Evolutionary conservation across 2,888 invertebrate genomes (phyloP).

Genomic region (Bombyx huttoni): DNA sequence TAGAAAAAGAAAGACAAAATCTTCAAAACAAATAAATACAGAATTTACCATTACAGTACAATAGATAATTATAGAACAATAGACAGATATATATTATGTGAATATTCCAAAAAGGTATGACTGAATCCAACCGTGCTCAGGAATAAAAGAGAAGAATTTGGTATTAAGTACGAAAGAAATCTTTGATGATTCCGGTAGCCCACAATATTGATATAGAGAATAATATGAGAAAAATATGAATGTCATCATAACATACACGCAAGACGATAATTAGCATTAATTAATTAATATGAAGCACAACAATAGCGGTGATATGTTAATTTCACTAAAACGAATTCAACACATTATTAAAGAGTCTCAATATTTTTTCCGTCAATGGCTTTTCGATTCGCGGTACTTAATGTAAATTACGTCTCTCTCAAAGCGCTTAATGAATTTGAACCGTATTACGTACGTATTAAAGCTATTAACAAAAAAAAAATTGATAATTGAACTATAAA

Average conservation of each 20-base stretch:
- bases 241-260: constrained; percentile 17
- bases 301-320: constrained; percentile 65
- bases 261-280: constrained; percentile 44
- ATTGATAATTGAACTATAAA: background rate
- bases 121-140: too few relatives aligned
- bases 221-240: too few relatives aligned
- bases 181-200: too few relatives aligned
- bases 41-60: too few relatives aligned
- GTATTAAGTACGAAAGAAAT: too few relatives aligned
- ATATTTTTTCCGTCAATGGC: constrained; percentile 9
- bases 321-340: constrained; percentile 37
- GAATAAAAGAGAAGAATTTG: too few relatives aligned
- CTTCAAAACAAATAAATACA: too few relatives aligned
- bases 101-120: too few relatives aligned
- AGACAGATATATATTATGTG: too few relatives aligned
- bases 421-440: background rate
- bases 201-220: too few relatives aligned
- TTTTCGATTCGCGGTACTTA: background rate
- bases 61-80: too few relatives aligned
- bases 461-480: constrained; percentile 8
- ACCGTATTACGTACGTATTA: background rate
- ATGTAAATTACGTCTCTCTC: background rate
- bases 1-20: too few relatives aligned
- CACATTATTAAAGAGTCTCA: constrained; percentile 10
- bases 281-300: constrained; percentile 56